Percentiles rank a stretch among this genome's conserved stretches.
phyloP scores from a whole-genome alignment of 2,888 invertebrate genomes.

The Eulithis prunata region DNA sequence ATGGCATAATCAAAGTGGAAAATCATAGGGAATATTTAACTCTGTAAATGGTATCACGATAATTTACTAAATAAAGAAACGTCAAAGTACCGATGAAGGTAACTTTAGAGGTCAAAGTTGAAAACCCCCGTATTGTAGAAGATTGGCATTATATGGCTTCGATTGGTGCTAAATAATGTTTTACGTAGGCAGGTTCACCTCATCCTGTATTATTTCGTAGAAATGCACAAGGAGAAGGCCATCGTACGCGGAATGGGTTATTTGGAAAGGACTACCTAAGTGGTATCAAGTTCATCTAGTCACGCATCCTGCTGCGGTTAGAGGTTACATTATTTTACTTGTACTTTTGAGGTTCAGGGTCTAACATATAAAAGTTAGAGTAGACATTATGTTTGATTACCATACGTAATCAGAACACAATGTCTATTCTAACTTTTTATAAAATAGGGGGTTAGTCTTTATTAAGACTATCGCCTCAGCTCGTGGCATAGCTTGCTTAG shows the following conservation, averaged over 20 bases:
- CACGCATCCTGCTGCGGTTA: constrained; percentile 40
- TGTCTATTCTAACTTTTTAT: too few species aligned
- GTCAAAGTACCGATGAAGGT: constrained; percentile 43
- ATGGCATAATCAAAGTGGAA: constrained; percentile 33
- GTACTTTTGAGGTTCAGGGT: not conserved
- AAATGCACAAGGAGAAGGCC: constrained; percentile 50
- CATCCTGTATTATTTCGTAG: constrained; percentile 45
- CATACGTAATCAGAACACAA: too few species aligned
- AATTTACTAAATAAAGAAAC: constrained; percentile 30
- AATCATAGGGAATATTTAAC: constrained; percentile 30
- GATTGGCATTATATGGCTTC: constrained; percentile 31
- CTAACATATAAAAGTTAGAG: too few species aligned
- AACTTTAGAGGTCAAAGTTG: constrained; percentile 60
- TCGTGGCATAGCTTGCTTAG: too few species aligned
- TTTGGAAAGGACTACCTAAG: constrained; percentile 34
- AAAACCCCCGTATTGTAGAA: constrained; percentile 42
- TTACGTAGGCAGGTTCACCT: constrained; percentile 28
- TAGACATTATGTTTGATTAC: too few species aligned
- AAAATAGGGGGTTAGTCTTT: too few species aligned
- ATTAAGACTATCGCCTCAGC: not conserved
- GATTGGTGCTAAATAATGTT: constrained; percentile 26
- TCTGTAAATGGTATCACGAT: constrained; percentile 6
- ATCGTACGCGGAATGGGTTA: constrained; percentile 31
- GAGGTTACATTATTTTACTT: constrained; percentile 11
- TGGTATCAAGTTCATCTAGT: constrained; percentile 27